phyloP scores from a whole-genome alignment of 2,888 invertebrate species.

The Leptodirus hochenwartii region DNA sequence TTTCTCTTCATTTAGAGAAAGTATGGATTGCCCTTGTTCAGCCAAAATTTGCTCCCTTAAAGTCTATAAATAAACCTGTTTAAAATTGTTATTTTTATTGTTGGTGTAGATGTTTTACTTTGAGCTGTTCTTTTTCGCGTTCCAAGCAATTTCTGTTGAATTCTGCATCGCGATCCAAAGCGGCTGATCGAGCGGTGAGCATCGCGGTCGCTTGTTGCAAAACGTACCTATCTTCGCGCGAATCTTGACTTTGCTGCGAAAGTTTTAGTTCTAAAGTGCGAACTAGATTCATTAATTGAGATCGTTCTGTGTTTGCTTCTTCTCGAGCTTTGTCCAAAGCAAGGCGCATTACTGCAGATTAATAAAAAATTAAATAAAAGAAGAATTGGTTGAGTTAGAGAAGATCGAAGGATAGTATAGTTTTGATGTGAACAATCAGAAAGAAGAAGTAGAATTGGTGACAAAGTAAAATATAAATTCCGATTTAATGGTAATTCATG shows the following conservation, averaged over 20 bases:
- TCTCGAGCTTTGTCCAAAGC: constrained; percentile 36
- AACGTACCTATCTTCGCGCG: constrained; percentile 25
- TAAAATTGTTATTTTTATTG: constrained; percentile 1
- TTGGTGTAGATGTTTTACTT: constrained; percentile 23
- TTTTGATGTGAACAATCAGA: neutral
- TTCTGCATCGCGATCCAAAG: constrained; percentile 39
- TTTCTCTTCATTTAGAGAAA: constrained; percentile 39
- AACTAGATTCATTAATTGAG: constrained; percentile 32
- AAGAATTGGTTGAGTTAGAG: constrained; percentile 1
- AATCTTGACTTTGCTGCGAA: constrained; percentile 36
- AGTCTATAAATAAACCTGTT: constrained; percentile 24
- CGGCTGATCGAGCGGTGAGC: constrained; percentile 39
- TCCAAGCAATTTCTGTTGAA: constrained; percentile 36
- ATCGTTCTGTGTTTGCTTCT: constrained; percentile 35
- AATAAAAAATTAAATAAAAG: constrained; percentile 7
- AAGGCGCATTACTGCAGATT: constrained; percentile 32
- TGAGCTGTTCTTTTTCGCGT: constrained; percentile 39
- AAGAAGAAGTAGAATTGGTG: no score
- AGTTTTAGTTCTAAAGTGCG: constrained; percentile 36
- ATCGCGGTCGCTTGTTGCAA: constrained; percentile 41
- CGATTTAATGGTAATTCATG: no score
- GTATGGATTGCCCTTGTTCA: constrained; percentile 37
- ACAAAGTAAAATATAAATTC: no score
- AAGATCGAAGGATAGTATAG: constrained; percentile 1
- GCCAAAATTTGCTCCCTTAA: constrained; percentile 36